Percentiles rank a stretch among this genome's conserved stretches.
Conservation (phyloP, 2,113 vertebrate species). For the Bambusicola thoracicus region DNA sequence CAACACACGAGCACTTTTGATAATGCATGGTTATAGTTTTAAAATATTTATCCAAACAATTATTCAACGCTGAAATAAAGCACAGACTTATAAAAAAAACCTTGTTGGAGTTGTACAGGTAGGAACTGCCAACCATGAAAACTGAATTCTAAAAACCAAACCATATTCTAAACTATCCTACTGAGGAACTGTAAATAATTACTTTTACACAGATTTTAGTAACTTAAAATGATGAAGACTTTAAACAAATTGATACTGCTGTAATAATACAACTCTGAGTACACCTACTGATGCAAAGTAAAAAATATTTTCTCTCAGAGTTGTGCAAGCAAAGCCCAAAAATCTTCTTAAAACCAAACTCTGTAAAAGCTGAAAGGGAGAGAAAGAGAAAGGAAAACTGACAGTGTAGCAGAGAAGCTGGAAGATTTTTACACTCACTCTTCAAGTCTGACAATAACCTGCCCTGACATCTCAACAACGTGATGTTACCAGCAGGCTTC, state of each 20-base stretch:
- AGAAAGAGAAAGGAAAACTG: not conserved
- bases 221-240: not conserved
- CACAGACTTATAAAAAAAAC: not conserved
- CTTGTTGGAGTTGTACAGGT: not conserved
- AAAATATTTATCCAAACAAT: not conserved
- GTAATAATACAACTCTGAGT: not conserved
- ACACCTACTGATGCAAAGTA: not conserved
- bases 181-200: not conserved
- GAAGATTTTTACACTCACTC: not conserved
- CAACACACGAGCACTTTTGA: not conserved
- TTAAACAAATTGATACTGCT: not conserved
- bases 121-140: not conserved
- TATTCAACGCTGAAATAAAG: not conserved
- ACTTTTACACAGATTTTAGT: not conserved
- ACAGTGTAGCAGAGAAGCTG: not conserved
- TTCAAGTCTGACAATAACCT: constrained; percentile 20
- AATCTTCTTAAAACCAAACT: not conserved
- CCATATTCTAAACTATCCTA: not conserved
- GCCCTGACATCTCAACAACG: not conserved
- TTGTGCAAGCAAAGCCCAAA: not conserved
- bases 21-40: not conserved
- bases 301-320: not conserved
- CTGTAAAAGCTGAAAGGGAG: not conserved
- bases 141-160: not conserved
- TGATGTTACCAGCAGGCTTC: not conserved